Evolutionary conservation across 2,113 vertebrate species (phyloP), one percentile per base, ranked within the genome.

Genomic region (Platichthys flesus): DNA sequence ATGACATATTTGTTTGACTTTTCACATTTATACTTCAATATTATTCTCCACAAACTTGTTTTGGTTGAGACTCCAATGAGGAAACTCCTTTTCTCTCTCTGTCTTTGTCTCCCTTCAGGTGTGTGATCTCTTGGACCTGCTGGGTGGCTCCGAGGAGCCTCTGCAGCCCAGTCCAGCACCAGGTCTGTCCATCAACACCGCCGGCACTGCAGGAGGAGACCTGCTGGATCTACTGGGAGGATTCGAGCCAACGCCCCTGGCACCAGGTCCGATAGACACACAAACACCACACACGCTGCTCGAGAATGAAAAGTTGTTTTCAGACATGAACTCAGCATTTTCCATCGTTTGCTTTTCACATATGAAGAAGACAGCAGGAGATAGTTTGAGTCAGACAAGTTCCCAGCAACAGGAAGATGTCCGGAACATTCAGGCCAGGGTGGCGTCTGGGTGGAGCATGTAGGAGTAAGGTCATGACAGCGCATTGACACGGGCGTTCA

Each of bases 81-180:
- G 52, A 59, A 47, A 35, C 6, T 45, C n/a, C n/a, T 18, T 26
- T 58, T 57, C 10, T 5, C 18, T 16, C 23, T 15, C 16, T 14
- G 37, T 65, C 42, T 74, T 8, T 82, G 26, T 12, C 14, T 37
- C 20, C 8, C 26, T 26, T 59, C 63, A 97, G 96, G 91, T 93
- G 61, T 93, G 93, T 64, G 92, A 96, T 26, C 95, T 97, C 40
- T 67, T 96, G 84, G 94, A 95, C 82, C 85, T 97, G 74, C 90
- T 97, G 49, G 92, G 95, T 49, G 93, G 93, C 57, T 90, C 95
- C 13, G 92, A 91, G n/a, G 77, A 79, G 70, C 71, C 74, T 69
- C 61, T 47, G 72, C 81, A 84, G 84, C 81, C 79, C 58, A 78
- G 56, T 69, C 67, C 79, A 1, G 72, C 31, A 1, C 21, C 79